Percentiles rank a stretch among this genome's conserved stretches.
These are phyloP conservation scores for Eubucco bourcierii DNA, from an alignment of 2,113 vertebrate species.

Conservation along the genomic window DNA sequence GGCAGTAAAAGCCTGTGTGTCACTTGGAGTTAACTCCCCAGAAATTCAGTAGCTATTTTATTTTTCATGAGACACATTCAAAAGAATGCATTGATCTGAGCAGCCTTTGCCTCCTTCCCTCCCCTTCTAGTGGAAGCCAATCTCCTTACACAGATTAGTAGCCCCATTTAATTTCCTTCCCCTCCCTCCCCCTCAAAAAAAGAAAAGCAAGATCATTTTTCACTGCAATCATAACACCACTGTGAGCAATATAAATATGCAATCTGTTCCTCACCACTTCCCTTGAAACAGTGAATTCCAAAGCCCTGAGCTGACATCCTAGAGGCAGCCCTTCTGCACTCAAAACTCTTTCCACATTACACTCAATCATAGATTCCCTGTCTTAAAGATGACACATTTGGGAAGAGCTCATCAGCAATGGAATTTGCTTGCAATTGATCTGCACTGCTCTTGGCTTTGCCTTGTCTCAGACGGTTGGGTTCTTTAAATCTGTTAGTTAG, in stretches of 20 bases:
- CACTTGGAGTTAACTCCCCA: not conserved
- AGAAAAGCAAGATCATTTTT: slow-evolving; percentile 7
- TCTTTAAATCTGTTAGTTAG: too few relatives aligned
- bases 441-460: not conserved
- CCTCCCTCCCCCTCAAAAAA: not conserved
- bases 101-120: not conserved
- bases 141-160: not conserved
- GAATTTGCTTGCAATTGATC: not conserved
- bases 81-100: not conserved
- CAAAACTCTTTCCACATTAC: slow-evolving; percentile 26
- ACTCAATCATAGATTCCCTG: not conserved
- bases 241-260: slow-evolving; percentile 5
- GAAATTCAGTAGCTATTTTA: slow-evolving; percentile 29
- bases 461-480: not conserved
- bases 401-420: slow-evolving; percentile 27
- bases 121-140: not conserved
- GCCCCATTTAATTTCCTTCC: slow-evolving; percentile 25
- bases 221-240: slow-evolving; percentile 3
- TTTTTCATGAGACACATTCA: slow-evolving; percentile 10
- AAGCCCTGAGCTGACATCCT: slow-evolving; percentile 2
- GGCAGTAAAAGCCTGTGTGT: not conserved
- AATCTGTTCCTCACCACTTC: not conserved
- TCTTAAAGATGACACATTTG: not conserved
- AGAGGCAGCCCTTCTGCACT: not conserved
- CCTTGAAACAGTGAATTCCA: not conserved